Evolutionary conservation across 92 coral and sea anemone genomes (phyloP).

Genomic region (Epizoanthus illoricatus): DNA sequence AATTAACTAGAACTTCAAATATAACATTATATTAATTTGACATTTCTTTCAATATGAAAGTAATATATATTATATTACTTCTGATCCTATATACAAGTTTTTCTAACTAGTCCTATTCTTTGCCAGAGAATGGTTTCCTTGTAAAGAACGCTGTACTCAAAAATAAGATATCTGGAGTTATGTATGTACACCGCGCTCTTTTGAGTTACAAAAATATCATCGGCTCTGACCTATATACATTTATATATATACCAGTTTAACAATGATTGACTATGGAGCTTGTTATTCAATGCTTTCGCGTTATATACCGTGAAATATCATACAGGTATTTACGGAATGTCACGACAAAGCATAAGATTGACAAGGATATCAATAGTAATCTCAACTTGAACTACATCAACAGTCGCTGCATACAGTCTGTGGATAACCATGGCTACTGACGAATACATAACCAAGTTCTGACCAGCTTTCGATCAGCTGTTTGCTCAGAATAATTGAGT

Average conservation of each 20-base stretch:
- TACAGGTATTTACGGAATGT: too few species aligned
- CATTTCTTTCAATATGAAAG: constrained; percentile 37
- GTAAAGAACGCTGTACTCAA: not conserved
- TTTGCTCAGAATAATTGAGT: too few species aligned
- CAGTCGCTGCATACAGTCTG: too few species aligned
- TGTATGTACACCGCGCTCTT: not conserved
- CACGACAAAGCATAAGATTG: too few species aligned
- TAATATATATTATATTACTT: constrained; percentile 8
- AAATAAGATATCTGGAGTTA: constrained; percentile 14
- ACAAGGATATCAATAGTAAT: too few species aligned
- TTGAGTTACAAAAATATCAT: constrained; percentile 17
- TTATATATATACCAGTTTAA: not conserved
- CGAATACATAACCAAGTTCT: too few species aligned
- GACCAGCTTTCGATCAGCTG: too few species aligned
- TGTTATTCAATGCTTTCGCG: too few species aligned
- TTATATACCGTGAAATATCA: too few species aligned
- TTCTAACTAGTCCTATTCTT: constrained; percentile 9
- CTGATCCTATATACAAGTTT: constrained; percentile 8
- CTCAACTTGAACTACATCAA: too few species aligned
- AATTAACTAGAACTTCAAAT: not conserved
- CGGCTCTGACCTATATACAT: not conserved
- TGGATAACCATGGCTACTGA: too few species aligned
- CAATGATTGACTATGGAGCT: not conserved
- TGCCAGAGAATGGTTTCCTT: not conserved
- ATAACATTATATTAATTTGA: constrained; percentile 18